phyloP scores from a whole-genome alignment of 2,113 vertebrate species.

The Upupa epops region DNA sequence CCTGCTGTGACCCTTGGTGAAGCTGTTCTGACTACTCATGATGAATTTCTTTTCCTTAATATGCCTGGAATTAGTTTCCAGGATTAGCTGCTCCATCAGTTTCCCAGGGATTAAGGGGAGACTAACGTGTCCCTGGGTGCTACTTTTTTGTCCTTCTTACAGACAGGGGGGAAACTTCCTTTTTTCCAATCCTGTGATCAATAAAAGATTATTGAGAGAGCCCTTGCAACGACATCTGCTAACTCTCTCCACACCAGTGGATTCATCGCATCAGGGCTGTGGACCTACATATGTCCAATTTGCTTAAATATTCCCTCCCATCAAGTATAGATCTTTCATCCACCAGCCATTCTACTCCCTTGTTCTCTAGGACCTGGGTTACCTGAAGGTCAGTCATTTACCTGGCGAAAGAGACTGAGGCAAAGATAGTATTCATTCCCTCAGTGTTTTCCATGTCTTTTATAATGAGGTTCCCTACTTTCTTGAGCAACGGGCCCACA shows the following conservation, averaged over 20 bases:
- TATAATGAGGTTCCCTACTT: background rate
- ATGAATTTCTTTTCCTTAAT: background rate
- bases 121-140: background rate
- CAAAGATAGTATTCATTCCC: background rate
- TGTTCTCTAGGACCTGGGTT: background rate
- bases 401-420: background rate
- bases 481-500: fast-evolving
- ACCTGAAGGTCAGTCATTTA: background rate
- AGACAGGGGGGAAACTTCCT: background rate
- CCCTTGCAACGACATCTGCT: background rate
- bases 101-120: background rate
- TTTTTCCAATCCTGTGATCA: background rate
- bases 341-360: fast-evolving
- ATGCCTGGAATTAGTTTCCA: background rate
- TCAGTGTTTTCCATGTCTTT: background rate
- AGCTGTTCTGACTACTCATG: background rate
- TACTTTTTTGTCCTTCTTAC: background rate
- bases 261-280: fast-evolving
- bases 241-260: background rate
- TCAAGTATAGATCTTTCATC: background rate
- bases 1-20: background rate
- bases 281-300: background rate
- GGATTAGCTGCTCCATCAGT: background rate
- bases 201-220: background rate
- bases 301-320: background rate